A percentile compares a stretch with the other conserved stretches of the same genome.
phyloP scores from a whole-genome alignment of 2,797 vertebrate genomes.

The Heliangelus exortis region DNA sequence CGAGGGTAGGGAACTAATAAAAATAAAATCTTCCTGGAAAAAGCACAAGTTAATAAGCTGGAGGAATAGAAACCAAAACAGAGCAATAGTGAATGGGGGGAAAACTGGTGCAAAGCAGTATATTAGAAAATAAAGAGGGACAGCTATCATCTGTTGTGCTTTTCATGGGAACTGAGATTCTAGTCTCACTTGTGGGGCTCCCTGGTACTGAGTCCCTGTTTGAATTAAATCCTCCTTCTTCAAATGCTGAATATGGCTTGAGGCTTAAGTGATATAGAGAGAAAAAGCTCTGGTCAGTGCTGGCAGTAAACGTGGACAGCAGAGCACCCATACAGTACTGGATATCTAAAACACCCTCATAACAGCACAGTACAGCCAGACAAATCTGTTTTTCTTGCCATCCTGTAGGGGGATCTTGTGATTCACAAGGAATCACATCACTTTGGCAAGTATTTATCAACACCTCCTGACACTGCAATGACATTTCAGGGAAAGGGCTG shows the following conservation, averaged over 20 bases:
- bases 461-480: background rate
- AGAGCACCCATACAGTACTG: background rate
- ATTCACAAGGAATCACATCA: background rate
- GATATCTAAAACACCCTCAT: background rate
- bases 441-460: background rate
- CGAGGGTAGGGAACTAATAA: background rate
- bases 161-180: background rate
- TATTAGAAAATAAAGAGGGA: background rate
- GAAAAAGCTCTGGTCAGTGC: background rate
- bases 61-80: background rate
- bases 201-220: background rate
- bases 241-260: background rate
- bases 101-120: background rate
- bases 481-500: background rate
- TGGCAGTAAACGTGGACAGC: background rate
- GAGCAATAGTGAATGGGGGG: background rate
- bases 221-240: background rate
- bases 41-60: background rate
- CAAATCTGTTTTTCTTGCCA: background rate
- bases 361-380: background rate
- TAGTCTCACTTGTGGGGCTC: background rate
- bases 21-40: background rate
- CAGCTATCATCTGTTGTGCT: background rate
- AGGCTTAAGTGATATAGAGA: background rate
- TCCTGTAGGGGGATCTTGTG: background rate